Base-by-base conservation (phyloP, 1,140 invertebrate species). In the Aricia agestis region DNA sequence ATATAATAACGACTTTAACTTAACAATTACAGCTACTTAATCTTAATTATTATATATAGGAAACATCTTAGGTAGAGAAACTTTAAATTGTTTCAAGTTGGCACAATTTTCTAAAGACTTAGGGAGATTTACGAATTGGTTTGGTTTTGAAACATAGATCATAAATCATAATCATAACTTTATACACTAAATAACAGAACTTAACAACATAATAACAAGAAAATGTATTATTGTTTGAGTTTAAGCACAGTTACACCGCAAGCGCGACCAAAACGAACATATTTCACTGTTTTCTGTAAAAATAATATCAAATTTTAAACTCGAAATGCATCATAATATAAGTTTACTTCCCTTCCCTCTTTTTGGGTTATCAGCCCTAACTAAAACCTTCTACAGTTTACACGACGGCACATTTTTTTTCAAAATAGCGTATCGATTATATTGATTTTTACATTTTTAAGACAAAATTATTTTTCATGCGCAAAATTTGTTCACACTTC, bases 31-130 rank as follows among this genome's bases (percentile, higher is more conserved):
- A 45, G 45, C 66, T 67, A 18, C 18, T 57, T 52, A 19, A 25
- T 9, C 67, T 68, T 68, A 68, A 68, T 19, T 68, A n/a, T n/a
- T n/a, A n/a, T n/a, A 52, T 25, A 25, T 19, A 67, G 57, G 67
- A 68, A 68, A 19, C 42, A 25, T 25, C 17, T 19, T 41, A 68
- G 42, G 42, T 57, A 25, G 9, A 68, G 31, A 67, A 19, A 42
- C 41, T 42, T 52, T 4, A 9, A 52, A 9, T 52, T 9, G 45
- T 52, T 36, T 36, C 36, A 36, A 52, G 45, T 52, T 15, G 45
- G 45, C 45, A 52, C 45, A 15, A 52, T 0, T 52, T 52, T 52
- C 3, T 52, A 52, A 13, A 52, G 42, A 52, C 42, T 13, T 15
- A 36, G 36, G 36, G 6, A 36, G 36, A 36, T 15, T 52, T 13